Evolutionary conservation across 2,888 invertebrate genomes (phyloP), one percentile per base, ranked within the genome.

Genomic region (Caenorhabditis panamensis): DNA sequence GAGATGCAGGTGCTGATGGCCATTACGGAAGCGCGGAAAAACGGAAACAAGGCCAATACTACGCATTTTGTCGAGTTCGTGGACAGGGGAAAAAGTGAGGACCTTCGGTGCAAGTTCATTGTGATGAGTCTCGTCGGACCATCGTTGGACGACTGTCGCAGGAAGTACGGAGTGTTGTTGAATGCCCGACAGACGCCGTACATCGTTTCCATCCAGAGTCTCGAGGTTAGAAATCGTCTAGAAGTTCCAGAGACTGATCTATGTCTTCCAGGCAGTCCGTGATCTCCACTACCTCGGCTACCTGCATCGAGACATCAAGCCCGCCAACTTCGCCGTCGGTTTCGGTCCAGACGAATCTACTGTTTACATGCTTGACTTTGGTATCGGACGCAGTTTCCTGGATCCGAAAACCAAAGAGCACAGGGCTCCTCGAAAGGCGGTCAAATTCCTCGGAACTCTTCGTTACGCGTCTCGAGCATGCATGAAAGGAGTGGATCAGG

Each of bases 91-190:
- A 75, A 66, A 20, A 68, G 56, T n/a, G 78, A 83, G 13, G 73
- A 77, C 11, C 63, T 80, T 20, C 58, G 71, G 56, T 83, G 77
- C 66, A 83, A 84, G 76, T 84, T 83, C 36, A 69, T 84, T 47
- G 83, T 84, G 59, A 84, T 84, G 84, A 77, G 83, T 22, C 64
- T 84, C 2, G 79, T 84, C 28, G 84, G 83, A 2, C 83, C 82
- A 22, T 82, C 82, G 5, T 47, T 84, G 44, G 84, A 84, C n/a
- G 84, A 84, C 37, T 37, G 72, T 26, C 82, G 83, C 8, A 69
- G 67, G 44, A 72, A 79, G 63, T 82, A 63, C 36, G 31, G 36
- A 2, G 66, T 79, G 2, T 61, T 56, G 11, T 54, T 76, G 56
- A 56, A 58, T 37, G 20, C 53, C 31, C 58, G 63, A 18, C 47